Conservation (phyloP, 2,113 vertebrate genomes). For the Tachuris rubrigastra region DNA sequence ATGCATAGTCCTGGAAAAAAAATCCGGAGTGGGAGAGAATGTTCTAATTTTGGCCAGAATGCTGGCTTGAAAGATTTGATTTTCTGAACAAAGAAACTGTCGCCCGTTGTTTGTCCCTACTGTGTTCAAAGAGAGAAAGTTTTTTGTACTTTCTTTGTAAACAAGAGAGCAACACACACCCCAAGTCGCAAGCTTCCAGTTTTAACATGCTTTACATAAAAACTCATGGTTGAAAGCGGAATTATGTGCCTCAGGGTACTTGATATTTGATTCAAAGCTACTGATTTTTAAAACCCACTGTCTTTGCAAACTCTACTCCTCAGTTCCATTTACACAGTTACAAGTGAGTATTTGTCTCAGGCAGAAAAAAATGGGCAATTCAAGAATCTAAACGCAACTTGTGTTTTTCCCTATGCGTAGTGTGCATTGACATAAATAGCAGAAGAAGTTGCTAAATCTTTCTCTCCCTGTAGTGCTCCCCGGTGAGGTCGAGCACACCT, state of each 20-base stretch:
- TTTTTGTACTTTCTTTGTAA: conserved; percentile 7
- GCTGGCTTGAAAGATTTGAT: background rate
- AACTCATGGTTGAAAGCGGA: background rate
- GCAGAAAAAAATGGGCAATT: background rate
- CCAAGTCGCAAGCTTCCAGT: background rate
- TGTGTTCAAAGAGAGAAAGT: background rate
- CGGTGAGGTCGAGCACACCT: fast-evolving
- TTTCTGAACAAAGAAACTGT: conserved; percentile 43
- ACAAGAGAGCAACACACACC: background rate
- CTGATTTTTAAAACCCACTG: background rate
- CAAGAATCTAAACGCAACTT: background rate
- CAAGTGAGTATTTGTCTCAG: background rate
- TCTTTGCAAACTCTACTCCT: background rate
- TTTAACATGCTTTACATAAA: background rate
- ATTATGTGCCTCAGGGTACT: background rate
- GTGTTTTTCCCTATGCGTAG: background rate
- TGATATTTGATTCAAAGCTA: background rate
- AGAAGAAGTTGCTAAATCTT: background rate
- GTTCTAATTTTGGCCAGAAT: conserved; percentile 23
- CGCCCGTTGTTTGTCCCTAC: background rate
- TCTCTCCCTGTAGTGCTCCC: background rate
- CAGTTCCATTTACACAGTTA: background rate
- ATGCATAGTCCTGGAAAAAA: background rate
- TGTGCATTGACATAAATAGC: background rate
- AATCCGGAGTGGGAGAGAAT: background rate